These are phyloP conservation scores for Macaria notata DNA, from an alignment of 2,888 invertebrate species.

Conservation along the genomic window DNA sequence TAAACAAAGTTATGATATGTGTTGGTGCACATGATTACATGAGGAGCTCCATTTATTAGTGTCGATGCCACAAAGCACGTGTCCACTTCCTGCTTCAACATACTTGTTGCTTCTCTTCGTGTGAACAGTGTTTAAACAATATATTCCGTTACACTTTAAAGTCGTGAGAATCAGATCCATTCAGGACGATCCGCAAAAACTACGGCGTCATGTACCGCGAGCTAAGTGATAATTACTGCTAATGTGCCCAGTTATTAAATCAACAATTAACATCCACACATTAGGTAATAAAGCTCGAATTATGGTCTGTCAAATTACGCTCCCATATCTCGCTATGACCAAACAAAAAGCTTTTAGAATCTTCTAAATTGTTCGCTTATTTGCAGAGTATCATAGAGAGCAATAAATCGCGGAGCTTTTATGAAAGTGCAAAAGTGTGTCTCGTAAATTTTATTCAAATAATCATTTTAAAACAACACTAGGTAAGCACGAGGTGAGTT, in stretches of 20 bases:
- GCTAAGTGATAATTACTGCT: slow-evolving; percentile 30
- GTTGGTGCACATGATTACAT: neutral
- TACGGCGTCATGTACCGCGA: slow-evolving; percentile 24
- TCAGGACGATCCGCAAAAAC: slow-evolving; percentile 34
- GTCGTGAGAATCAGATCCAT: slow-evolving; percentile 48
- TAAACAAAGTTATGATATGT: slow-evolving; percentile 1
- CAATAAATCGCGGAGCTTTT: slow-evolving; percentile 13
- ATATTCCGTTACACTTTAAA: slow-evolving; percentile 51
- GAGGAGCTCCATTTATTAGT: slow-evolving; percentile 43
- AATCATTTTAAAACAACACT: slow-evolving; percentile 13
- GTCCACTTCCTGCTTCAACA: slow-evolving; percentile 49
- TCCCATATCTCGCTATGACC: slow-evolving; percentile 17
- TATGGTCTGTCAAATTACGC: slow-evolving; percentile 22
- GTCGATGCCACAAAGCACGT: slow-evolving; percentile 50
- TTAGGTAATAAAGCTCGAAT: slow-evolving; percentile 21
- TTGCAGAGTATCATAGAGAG: slow-evolving; percentile 7
- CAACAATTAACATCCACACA: slow-evolving; percentile 23
- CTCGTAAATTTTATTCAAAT: slow-evolving; percentile 15
- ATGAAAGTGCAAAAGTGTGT: slow-evolving; percentile 3
- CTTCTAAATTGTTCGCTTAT: slow-evolving; percentile 7
- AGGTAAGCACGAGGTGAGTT: neutral
- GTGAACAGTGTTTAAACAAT: slow-evolving; percentile 42
- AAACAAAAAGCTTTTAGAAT: slow-evolving; percentile 17
- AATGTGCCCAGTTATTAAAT: slow-evolving; percentile 25
- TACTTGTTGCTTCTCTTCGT: slow-evolving; percentile 38